phyloP scores from a whole-genome alignment of 1,140 invertebrate genomes.

The Coptotermes formosanus region DNA sequence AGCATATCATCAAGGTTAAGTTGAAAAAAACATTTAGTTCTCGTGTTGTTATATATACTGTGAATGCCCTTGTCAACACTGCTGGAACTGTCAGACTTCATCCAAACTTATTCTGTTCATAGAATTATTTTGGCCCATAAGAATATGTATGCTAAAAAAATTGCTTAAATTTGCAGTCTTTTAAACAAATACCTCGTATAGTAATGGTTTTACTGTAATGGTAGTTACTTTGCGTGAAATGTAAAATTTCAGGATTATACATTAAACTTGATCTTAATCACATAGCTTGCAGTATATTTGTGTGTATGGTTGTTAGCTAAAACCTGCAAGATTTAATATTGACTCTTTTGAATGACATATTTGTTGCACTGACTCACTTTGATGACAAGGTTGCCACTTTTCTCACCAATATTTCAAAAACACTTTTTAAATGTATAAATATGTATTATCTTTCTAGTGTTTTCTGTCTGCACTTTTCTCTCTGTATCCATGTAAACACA shows the following conservation, averaged over 20 bases:
- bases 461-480: neutral
- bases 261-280: neutral
- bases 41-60: no score
- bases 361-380: constrained; percentile 3
- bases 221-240: no score
- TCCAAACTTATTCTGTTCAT: no score
- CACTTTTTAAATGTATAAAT: neutral
- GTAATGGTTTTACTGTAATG: no score
- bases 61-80: no score
- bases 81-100: no score
- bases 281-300: neutral
- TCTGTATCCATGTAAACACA: neutral
- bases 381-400: constrained; percentile 15
- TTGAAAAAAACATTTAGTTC: no score
- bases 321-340: neutral
- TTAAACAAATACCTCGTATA: no score
- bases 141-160: no score
- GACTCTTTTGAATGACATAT: neutral
- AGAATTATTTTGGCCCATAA: no score
- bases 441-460: neutral
- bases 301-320: neutral
- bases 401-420: neutral
- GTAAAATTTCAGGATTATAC: neutral
- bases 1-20: no score
- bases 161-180: no score